Base-by-base conservation (phyloP, 1,140 invertebrate genomes). In the Euborellia annulipes region DNA sequence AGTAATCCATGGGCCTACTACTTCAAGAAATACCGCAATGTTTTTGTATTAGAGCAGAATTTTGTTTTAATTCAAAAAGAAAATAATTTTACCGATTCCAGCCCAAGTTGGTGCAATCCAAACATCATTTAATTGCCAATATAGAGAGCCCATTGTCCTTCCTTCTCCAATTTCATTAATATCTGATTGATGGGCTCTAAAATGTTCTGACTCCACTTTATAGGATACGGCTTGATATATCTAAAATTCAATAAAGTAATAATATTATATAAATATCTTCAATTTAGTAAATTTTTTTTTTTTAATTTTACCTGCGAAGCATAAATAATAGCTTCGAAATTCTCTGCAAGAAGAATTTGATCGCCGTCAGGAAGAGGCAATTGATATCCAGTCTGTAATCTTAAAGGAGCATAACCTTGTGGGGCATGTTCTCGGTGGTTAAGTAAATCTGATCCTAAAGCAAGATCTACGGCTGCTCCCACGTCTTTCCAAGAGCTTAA, bases 51-150 rank as follows among this genome's bases (percentile, higher is more conserved):
- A n/a, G 7, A 43, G 42, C 17, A 7, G 4, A 37, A 37, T 37
- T 37, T 43, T 42, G 11, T 46, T 41, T 17, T 20, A 46, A 8
- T 16, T 13, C 17, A 43, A 46, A 27, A 27, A 27, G 47, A 50
- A 36, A 32, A 44, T 47, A 19, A 30, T 20, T 52, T 64, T 63
- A 79, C 84, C 86, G 50, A 27, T 27, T 27, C 23, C 23, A 27
- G 23, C 23, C 23, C 23, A 27, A 11, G 23, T 6, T 6, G 23
- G 23, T 4, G 23, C 23, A 27, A 27, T 27, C 95, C 95, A 98
- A 17, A 98, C 85, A 64, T 98, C 94, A 65, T 98, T 98, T 1
- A 98, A 63, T 62, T 98, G 95, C 96, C 96, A 99, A 66, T 97
- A 98, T 32, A 99, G 69, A 13, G 93, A 91, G 13, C 95, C 95